phyloP scores from a whole-genome alignment of 2,888 invertebrate species.

The Chamaedrilus cognettii region DNA sequence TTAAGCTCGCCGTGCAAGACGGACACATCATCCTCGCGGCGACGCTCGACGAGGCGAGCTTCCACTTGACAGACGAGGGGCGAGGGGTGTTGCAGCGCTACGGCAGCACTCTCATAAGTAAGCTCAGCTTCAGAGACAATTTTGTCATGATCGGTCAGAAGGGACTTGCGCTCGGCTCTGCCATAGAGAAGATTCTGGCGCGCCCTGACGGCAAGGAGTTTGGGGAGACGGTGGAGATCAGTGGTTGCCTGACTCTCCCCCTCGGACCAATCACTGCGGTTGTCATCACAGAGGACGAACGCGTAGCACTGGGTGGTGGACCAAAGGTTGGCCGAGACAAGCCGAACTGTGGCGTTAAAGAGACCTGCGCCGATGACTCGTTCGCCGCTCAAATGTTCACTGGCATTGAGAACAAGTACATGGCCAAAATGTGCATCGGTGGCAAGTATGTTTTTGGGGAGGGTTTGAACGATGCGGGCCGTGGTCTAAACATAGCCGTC shows the following conservation, averaged over 20 bases:
- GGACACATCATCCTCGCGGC: slow-evolving; percentile 45
- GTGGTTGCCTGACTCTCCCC: slow-evolving; percentile 51
- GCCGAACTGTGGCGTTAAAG: slow-evolving; percentile 61
- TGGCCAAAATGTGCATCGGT: slow-evolving; percentile 63
- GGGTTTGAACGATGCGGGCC: slow-evolving; percentile 62
- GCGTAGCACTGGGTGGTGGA: neutral
- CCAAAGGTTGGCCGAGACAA: slow-evolving; percentile 44
- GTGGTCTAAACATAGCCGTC: slow-evolving; percentile 64
- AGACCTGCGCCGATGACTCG: slow-evolving; percentile 55
- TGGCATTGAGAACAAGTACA: slow-evolving; percentile 62
- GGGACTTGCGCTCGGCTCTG: slow-evolving; percentile 40
- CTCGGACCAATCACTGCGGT: slow-evolving; percentile 26
- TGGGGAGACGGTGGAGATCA: slow-evolving; percentile 48
- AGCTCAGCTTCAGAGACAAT: slow-evolving; percentile 51
- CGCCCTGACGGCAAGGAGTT: slow-evolving; percentile 38
- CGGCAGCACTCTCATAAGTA: slow-evolving; percentile 50
- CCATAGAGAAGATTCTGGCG: slow-evolving; percentile 50
- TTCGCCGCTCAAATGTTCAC: slow-evolving; percentile 62
- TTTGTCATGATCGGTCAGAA: slow-evolving; percentile 58
- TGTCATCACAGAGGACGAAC: slow-evolving; percentile 15
- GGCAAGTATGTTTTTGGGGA: slow-evolving; percentile 61
- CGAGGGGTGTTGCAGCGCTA: slow-evolving; percentile 48
- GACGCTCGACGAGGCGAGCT: slow-evolving; percentile 54
- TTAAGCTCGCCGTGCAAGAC: slow-evolving; percentile 48
- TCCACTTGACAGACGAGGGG: slow-evolving; percentile 48